Conservation (phyloP, 2,888 invertebrate species). For the Neoscelio sp. region DNA sequence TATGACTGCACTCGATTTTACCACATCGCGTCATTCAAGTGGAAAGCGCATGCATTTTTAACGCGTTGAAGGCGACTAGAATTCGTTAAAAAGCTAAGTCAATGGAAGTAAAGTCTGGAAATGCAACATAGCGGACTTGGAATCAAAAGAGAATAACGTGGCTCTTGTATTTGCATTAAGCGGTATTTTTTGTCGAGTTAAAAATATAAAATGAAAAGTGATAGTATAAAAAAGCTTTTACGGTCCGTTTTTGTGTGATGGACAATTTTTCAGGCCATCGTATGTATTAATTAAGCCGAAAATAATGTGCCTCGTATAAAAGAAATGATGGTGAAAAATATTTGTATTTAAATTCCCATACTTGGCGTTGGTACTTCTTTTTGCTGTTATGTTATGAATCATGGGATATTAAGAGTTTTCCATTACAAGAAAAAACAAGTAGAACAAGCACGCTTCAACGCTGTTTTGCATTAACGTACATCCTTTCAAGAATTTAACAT, state of each 20-base stretch:
- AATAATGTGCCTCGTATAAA: not conserved
- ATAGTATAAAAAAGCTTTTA: too few relatives aligned
- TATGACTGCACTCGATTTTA: constrained; percentile 18
- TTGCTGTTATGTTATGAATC: not conserved
- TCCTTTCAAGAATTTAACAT: not conserved
- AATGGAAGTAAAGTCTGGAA: not conserved
- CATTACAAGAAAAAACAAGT: not conserved
- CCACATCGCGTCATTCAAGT: constrained; percentile 11
- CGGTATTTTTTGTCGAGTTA: too few relatives aligned
- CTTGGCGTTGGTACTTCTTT: not conserved
- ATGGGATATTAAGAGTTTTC: not conserved
- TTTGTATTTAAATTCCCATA: not conserved
- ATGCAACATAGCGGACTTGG: not conserved
- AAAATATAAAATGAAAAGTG: too few relatives aligned
- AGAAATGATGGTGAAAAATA: not conserved
- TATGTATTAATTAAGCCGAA: too few relatives aligned
- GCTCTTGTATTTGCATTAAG: too few relatives aligned
- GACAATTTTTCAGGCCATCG: too few relatives aligned
- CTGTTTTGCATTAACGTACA: not conserved
- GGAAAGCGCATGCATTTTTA: constrained; percentile 10
- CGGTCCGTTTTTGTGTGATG: too few relatives aligned
- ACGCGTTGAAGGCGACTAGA: not conserved
- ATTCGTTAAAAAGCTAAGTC: constrained; percentile 19
- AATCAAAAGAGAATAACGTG: too few relatives aligned
- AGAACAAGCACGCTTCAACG: not conserved